phyloP scores from a whole-genome alignment of 37 sponge, comb jelly and placozoan genomes.

The Theonella swinhoei region DNA sequence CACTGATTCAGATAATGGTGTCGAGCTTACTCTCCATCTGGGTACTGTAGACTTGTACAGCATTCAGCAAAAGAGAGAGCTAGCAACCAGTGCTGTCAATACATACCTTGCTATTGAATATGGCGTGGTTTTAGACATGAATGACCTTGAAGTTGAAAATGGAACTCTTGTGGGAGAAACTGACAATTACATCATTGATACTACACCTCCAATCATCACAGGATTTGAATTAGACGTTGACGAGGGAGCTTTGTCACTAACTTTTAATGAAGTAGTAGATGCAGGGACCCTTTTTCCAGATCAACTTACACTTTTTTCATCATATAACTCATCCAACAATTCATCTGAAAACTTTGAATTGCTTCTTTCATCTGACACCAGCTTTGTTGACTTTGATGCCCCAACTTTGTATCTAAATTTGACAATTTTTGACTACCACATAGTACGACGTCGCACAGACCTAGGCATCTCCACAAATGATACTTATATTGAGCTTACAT shows the following conservation, averaged over 20 bases:
- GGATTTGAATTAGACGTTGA: conserved; percentile 72
- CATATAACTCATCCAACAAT: conserved; percentile 32
- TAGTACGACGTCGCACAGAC: conserved; percentile 60
- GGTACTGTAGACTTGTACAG: conserved; percentile 60
- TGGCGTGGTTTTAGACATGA: conserved; percentile 76
- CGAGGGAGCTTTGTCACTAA: conserved; percentile 59
- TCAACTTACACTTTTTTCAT: conserved; percentile 6
- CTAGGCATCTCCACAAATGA: conserved; percentile 44
- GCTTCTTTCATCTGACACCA: conserved; percentile 32
- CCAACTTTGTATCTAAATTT: conserved; percentile 66
- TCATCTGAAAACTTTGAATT: conserved; percentile 11
- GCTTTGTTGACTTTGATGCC: conserved; percentile 26
- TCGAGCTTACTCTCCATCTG: conserved; percentile 39
- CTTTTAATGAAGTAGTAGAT: conserved; percentile 84
- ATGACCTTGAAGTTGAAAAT: conserved; percentile 29
- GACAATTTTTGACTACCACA: conserved; percentile 66
- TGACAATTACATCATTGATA: conserved; percentile 42
- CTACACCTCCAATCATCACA: conserved; percentile 57
- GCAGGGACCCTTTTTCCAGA: conserved; percentile 26
- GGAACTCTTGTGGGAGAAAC: conserved; percentile 5
- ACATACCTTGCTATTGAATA: conserved; percentile 47
- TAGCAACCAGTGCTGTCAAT: conserved; percentile 39
- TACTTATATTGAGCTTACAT: conserved; percentile 60
- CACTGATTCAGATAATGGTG: conserved; percentile 61
- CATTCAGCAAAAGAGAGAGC: conserved; percentile 49